phyloP scores from a whole-genome alignment of 2,797 vertebrate genomes.

The Otus scops region DNA sequence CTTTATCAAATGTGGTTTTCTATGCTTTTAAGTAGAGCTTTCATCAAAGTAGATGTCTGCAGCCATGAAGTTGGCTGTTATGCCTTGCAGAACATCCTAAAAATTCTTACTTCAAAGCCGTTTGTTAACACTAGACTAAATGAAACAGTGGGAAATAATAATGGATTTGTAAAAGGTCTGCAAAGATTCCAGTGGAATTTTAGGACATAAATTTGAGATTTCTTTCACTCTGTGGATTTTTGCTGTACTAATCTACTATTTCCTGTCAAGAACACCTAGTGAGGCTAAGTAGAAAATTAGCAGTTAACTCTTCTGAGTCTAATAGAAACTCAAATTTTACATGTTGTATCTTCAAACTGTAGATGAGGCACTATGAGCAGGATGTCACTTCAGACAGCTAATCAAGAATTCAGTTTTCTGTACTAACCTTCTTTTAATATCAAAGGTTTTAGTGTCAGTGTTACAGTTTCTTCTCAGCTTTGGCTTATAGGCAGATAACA shows the following conservation, averaged over 20 bases:
- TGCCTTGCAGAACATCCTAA: not conserved
- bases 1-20: not conserved
- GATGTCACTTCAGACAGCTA: not conserved
- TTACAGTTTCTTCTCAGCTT: not conserved
- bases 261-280: not conserved
- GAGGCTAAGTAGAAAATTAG: not conserved
- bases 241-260: not conserved
- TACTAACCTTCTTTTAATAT: not conserved
- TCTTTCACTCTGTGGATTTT: not conserved
- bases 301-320: not conserved
- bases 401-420: not conserved
- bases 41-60: not conserved
- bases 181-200: not conserved
- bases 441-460: not conserved
- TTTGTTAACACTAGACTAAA: not conserved
- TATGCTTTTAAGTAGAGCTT: not conserved
- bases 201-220: not conserved
- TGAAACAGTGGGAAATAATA: not conserved
- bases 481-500: not conserved
- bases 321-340: not conserved
- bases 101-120: not conserved
- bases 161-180: not conserved
- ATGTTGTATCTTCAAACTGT: accelerated
- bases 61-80: not conserved
- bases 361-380: accelerated